A percentile compares a stretch with the other conserved stretches of the same genome.
These are phyloP conservation scores for Macrosoma leucophasiata DNA, from an alignment of 2,888 invertebrate species.

Conservation along the genomic window DNA sequence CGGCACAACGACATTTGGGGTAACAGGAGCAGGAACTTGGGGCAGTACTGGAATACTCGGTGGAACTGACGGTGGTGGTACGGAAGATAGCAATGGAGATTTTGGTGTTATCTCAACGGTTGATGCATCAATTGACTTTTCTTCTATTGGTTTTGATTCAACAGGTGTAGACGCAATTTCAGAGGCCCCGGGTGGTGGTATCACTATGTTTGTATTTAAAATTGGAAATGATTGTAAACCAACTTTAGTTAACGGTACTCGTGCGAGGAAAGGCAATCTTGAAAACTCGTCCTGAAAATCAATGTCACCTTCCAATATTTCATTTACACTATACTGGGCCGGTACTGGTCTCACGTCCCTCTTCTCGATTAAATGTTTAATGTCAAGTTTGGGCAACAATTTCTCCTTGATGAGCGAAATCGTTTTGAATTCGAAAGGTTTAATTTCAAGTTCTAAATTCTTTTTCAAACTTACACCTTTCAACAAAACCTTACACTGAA, in stretches of 20 bases:
- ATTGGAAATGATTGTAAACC: too few relatives aligned
- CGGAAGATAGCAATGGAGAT: slow-evolving; percentile 1
- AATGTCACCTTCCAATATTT: slow-evolving; percentile 8
- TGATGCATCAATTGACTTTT: slow-evolving; percentile 3
- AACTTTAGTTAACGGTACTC: too few relatives aligned
- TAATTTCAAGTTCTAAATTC: slow-evolving; percentile 39
- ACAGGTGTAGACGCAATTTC: slow-evolving; percentile 8
- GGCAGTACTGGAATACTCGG: slow-evolving; percentile 5
- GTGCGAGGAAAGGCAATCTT: too few relatives aligned
- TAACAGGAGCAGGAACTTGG: slow-evolving; percentile 6
- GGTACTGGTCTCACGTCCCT: slow-evolving; percentile 24
- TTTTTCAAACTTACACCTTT: slow-evolving; percentile 38
- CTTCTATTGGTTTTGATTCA: slow-evolving; percentile 5
- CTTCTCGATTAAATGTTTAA: slow-evolving; percentile 33
- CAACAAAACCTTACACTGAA: slow-evolving; percentile 29
- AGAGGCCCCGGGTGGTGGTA: slow-evolving; percentile 8
- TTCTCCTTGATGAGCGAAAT: slow-evolving; percentile 41
- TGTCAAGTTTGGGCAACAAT: slow-evolving; percentile 40
- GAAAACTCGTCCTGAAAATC: slow-evolving; percentile 4
- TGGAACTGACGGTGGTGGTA: slow-evolving; percentile 1
- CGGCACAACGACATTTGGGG: too few relatives aligned
- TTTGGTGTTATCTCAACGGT: slow-evolving; percentile 1
- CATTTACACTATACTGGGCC: slow-evolving; percentile 8
- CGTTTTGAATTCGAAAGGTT: slow-evolving; percentile 36
- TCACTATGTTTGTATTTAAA: too few relatives aligned